Conservation (phyloP, 2,888 invertebrate species). For the Eupithecia subfuscata region DNA sequence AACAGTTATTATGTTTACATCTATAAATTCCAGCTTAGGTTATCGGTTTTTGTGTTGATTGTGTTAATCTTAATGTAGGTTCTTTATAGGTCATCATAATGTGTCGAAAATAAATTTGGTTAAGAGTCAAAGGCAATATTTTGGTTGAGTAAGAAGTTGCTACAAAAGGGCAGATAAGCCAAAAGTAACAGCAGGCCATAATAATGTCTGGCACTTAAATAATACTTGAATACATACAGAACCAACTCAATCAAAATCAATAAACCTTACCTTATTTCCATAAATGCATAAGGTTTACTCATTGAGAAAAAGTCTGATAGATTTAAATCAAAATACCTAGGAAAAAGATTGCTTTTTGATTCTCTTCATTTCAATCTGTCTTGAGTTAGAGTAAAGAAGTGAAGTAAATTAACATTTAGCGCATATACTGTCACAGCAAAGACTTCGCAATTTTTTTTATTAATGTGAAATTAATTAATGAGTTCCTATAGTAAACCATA, state of each 20-base stretch:
- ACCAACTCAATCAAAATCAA: not conserved
- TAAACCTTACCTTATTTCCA: not conserved
- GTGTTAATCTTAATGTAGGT: not conserved
- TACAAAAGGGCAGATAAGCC: not conserved
- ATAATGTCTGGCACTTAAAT: too few relatives aligned
- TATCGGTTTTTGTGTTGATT: not conserved
- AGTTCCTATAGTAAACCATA: slow-evolving; percentile 37
- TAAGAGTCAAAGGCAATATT: not conserved
- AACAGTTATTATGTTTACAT: not conserved
- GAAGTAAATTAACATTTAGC: not conserved
- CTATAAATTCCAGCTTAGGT: not conserved
- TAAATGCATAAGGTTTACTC: not conserved
- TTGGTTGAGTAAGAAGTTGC: not conserved
- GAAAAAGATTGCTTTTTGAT: not conserved
- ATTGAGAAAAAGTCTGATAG: not conserved
- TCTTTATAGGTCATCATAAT: slow-evolving; percentile 3
- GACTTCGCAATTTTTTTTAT: not conserved
- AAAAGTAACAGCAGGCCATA: too few relatives aligned
- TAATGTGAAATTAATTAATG: slow-evolving; percentile 5
- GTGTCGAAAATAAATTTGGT: not conserved
- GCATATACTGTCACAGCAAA: not conserved
- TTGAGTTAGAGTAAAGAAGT: not conserved
- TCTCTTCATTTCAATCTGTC: not conserved
- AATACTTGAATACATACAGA: not conserved
- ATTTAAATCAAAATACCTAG: not conserved